These are phyloP conservation scores for Cairina moschata DNA, from an alignment of 2,113 vertebrate species.

Conservation along the genomic window DNA sequence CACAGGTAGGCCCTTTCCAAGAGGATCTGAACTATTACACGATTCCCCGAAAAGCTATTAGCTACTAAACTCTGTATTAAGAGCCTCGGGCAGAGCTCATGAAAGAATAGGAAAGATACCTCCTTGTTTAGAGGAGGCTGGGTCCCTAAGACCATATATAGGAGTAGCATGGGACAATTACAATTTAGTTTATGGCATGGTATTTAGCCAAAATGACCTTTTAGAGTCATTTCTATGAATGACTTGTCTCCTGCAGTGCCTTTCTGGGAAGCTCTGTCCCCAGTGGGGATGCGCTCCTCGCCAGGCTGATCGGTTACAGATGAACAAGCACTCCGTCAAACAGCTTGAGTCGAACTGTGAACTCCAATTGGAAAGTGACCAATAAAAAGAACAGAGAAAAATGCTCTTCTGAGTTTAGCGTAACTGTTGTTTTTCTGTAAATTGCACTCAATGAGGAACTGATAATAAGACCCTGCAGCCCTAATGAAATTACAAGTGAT, in stretches of 20 bases:
- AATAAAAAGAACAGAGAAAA: not conserved
- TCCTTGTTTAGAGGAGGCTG: not conserved
- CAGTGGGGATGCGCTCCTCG: not conserved
- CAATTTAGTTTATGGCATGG: not conserved
- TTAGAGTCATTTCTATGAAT: not conserved
- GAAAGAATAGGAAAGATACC: not conserved
- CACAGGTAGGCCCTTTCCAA: not conserved
- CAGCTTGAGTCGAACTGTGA: not conserved
- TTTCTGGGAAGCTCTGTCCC: slow-evolving; percentile 23
- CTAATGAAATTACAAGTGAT: not conserved
- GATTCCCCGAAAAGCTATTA: not conserved
- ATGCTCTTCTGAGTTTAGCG: not conserved
- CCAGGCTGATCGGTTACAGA: slow-evolving; percentile 19
- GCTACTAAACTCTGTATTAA: not conserved
- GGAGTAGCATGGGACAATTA: not conserved
- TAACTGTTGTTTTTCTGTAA: not conserved
- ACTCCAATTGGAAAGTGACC: not conserved
- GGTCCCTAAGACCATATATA: not conserved
- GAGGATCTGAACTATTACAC: not conserved
- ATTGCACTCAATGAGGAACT: not conserved
- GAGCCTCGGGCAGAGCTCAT: not conserved
- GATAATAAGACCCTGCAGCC: not conserved
- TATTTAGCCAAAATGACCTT: not conserved
- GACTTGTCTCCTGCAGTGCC: not conserved
- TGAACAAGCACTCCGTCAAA: not conserved